Evolutionary conservation across 2,888 invertebrate genomes (phyloP), one percentile per base, ranked within the genome.

Genomic region (Caenorhabditis sinica): DNA sequence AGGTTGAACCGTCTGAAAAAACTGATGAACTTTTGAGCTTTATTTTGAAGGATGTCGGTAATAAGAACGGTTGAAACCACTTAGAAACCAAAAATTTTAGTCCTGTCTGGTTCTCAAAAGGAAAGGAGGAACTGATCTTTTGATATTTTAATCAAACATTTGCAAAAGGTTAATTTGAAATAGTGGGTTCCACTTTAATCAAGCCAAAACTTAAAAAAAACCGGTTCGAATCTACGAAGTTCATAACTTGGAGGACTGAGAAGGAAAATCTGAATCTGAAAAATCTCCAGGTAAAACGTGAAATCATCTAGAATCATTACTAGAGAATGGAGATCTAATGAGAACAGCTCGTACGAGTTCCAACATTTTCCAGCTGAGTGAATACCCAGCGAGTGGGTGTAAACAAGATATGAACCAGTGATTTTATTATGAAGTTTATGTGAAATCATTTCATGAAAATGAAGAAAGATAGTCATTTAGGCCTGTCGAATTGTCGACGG

Each of bases 401-500:
- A 20, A 20, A 20, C n/a, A 51, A 25, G 56, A 11, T 28, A 3
- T 28, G 3, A 56, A 56, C 25, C 40, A 40, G 6, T 11, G 40
- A 13, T 40, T 40, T 40, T 40, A 40, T 40, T 40, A 40, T 40
- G 40, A 40, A 40, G n/a, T n/a, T n/a, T n/a, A n/a, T n/a, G n/a
- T n/a, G n/a, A n/a, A n/a, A n/a, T n/a, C n/a, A n/a, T 40, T 40
- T 13, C 40, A 40, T 13, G 40, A 11, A 9, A 36, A 36, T 11
- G 9, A 40, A 6, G 6, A 40, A 13, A 40, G 13, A 40, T 11
- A 4, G 9, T 36, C 1, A 56, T 13, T 15, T 56, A 25, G 15
- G 43, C 15, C n/a, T 71, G 58, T 43, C 56, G 15, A 58, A 71
- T 23, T 13, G 60, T 74, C 3, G 73, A 74, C 15, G 33, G 25